These are phyloP conservation scores for Acanthisitta chloris DNA, from an alignment of 2,113 vertebrate species.

Conservation along the genomic window DNA sequence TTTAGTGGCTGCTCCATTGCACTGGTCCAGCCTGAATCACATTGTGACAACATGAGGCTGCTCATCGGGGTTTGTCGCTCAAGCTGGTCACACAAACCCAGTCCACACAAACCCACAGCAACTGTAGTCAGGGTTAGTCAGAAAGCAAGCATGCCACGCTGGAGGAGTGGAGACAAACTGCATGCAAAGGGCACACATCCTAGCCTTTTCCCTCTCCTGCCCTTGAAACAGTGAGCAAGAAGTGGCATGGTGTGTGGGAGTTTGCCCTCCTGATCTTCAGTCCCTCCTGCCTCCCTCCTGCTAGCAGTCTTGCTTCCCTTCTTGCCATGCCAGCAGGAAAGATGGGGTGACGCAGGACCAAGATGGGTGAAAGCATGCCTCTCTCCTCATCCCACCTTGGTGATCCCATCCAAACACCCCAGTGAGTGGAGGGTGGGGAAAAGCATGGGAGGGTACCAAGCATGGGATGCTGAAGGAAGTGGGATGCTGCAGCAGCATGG, in stretches of 20 bases:
- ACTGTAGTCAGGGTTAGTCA: not conserved
- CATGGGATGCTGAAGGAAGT: not conserved
- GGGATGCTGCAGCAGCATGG: not conserved
- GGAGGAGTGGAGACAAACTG: not conserved
- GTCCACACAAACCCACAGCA: not conserved
- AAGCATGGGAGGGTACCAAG: not conserved
- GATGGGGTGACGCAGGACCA: not conserved
- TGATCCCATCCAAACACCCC: not conserved
- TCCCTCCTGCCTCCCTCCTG: not conserved
- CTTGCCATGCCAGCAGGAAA: not conserved
- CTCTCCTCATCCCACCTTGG: not conserved
- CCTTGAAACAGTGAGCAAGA: not conserved
- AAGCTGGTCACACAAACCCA: not conserved
- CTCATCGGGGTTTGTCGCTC: fast-evolving
- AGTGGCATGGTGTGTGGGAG: not conserved
- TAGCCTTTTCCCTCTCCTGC: not conserved
- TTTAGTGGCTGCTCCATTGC: not conserved
- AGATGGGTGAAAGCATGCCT: not conserved
- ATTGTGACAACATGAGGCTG: fast-evolving
- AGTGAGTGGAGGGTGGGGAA: not conserved
- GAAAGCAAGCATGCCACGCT: not conserved
- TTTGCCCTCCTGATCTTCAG: not conserved
- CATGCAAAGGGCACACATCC: not conserved
- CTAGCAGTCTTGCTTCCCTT: not conserved
- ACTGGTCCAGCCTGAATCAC: fast-evolving